phyloP scores from a whole-genome alignment of 2,888 invertebrate species.

The Monoplex corrugatus region DNA sequence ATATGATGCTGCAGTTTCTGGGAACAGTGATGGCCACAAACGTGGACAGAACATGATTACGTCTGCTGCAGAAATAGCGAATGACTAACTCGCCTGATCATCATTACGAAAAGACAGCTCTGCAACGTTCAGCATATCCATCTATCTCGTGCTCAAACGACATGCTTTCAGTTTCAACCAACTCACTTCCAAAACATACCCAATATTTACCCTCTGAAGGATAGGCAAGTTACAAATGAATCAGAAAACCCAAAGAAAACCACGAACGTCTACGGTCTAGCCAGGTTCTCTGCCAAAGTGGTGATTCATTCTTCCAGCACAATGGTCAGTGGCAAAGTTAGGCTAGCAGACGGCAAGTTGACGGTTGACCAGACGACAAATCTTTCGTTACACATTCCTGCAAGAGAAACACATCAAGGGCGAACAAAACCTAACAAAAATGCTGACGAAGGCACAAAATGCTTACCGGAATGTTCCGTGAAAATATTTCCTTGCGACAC shows the following conservation, averaged over 20 bases:
- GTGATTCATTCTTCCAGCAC: not conserved
- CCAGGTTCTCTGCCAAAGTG: conserved; percentile 1
- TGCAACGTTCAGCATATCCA: no score
- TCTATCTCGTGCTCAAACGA: no score
- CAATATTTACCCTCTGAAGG: no score
- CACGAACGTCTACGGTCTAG: no score
- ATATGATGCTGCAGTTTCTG: no score
- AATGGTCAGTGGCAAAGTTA: not conserved
- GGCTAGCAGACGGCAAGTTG: conserved; percentile 15
- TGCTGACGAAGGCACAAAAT: conserved; percentile 6
- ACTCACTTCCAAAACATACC: no score
- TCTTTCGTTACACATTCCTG: not conserved
- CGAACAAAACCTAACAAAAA: not conserved
- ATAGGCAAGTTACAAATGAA: no score
- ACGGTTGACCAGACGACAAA: conserved; percentile 5
- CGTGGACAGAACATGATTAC: no score
- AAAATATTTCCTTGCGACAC: conserved; percentile 64
- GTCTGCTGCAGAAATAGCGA: not conserved
- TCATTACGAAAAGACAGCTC: no score
- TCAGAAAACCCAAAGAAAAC: no score
- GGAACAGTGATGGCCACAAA: no score
- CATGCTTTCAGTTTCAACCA: no score
- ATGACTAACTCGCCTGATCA: conserved; percentile 24
- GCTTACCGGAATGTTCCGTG: conserved; percentile 64
- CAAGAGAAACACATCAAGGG: not conserved